phyloP scores from a whole-genome alignment of 2,113 vertebrate genomes.

The Pollachius pollachius region DNA sequence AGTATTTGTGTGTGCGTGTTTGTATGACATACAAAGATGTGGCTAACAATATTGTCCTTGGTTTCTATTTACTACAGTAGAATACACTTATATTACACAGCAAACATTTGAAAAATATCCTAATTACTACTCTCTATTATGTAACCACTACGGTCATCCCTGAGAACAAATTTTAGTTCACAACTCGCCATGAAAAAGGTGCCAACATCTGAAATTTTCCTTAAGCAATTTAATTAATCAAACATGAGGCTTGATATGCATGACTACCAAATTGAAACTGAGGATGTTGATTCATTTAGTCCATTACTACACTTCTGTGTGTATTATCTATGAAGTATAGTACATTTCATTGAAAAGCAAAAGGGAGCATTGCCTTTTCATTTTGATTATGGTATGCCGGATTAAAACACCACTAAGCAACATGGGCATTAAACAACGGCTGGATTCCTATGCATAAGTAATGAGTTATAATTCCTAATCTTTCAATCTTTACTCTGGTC shows the following conservation, averaged over 20 bases:
- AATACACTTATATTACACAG: constrained; percentile 52
- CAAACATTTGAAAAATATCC: constrained; percentile 34
- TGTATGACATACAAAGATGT: constrained; percentile 22
- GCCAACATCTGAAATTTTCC: constrained; percentile 18
- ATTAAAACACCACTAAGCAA: constrained; percentile 46
- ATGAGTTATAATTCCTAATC: constrained; percentile 42
- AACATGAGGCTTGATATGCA: constrained; percentile 15
- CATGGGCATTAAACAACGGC: constrained; percentile 44
- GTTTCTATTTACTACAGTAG: constrained; percentile 63
- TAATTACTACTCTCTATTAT: constrained; percentile 29
- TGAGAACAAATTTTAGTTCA: constrained; percentile 76
- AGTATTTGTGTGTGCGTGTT: neutral
- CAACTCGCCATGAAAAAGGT: constrained; percentile 60
- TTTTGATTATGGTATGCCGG: constrained; percentile 54
- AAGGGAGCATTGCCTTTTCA: constrained; percentile 40
- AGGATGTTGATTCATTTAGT: too few species aligned
- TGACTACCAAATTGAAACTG: neutral
- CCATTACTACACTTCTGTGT: too few species aligned
- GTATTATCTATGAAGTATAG: too few species aligned
- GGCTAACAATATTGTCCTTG: constrained; percentile 42
- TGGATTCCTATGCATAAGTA: constrained; percentile 66
- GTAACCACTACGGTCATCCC: constrained; percentile 66
- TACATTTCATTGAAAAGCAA: neutral
- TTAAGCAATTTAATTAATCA: neutral
- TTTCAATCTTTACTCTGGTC: constrained; percentile 42